Percentiles rank a stretch among this genome's conserved stretches.
These are phyloP conservation scores for Drosophila quinaria DNA, from an alignment of 2,888 invertebrate genomes.

Conservation along the genomic window DNA sequence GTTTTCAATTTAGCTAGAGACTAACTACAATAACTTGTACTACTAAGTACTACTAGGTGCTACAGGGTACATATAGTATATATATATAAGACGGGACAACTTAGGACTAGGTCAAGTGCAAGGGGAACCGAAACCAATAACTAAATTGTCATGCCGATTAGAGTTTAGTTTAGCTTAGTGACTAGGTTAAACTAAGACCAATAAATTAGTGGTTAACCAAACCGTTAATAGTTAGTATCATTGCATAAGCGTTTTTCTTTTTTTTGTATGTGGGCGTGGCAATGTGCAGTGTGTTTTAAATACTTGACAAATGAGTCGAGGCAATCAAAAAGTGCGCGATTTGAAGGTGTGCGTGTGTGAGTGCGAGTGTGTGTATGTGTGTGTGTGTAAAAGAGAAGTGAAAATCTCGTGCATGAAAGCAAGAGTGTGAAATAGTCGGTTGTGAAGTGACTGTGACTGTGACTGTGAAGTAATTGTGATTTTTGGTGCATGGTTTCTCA, in stretches of 20 bases:
- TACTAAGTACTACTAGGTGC: slow-evolving; percentile 23
- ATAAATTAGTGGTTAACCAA: slow-evolving; percentile 38
- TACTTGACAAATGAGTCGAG: slow-evolving; percentile 57
- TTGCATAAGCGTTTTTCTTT: slow-evolving; percentile 68
- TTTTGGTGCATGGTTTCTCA: slow-evolving; percentile 51
- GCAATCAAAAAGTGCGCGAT: slow-evolving; percentile 27
- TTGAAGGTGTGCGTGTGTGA: slow-evolving; percentile 23
- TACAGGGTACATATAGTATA: no score
- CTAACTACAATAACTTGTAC: slow-evolving; percentile 40
- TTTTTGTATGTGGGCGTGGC: slow-evolving; percentile 60
- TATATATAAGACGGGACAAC: slow-evolving; percentile 21
- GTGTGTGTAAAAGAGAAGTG: slow-evolving; percentile 30
- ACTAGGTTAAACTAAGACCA: slow-evolving; percentile 13
- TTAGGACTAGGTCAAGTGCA: slow-evolving; percentile 40
- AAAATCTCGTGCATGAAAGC: slow-evolving; percentile 62
- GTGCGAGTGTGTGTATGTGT: slow-evolving; percentile 31
- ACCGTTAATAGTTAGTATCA: slow-evolving; percentile 44
- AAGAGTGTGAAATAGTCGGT: slow-evolving; percentile 50
- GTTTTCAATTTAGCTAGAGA: slow-evolving; percentile 44
- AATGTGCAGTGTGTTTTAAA: slow-evolving; percentile 56
- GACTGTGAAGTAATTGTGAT: slow-evolving; percentile 44
- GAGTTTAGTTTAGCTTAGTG: slow-evolving; percentile 13
- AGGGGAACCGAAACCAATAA: slow-evolving; percentile 39
- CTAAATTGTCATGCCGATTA: slow-evolving; percentile 24
- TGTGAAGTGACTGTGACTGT: slow-evolving; percentile 34